Conservation (phyloP, 1,140 invertebrate species). For the Orchesella cincta region DNA sequence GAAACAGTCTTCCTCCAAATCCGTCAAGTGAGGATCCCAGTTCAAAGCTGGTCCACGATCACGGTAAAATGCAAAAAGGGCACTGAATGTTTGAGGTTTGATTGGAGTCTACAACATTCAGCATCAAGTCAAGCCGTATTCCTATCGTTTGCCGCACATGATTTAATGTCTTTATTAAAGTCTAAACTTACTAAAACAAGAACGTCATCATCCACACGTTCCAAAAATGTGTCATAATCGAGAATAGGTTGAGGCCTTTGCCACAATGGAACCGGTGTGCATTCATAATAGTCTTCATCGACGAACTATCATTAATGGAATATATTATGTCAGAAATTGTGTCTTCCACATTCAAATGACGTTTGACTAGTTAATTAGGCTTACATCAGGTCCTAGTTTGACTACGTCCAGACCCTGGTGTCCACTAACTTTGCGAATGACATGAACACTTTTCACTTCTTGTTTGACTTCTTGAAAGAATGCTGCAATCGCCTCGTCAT, state of each 20-base stretch:
- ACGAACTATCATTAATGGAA: constrained; percentile 32
- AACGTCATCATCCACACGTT: constrained; percentile 27
- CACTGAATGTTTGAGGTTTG: constrained; percentile 36
- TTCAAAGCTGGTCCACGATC: constrained; percentile 24
- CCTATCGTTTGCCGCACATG: no score
- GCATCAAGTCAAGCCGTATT: no score
- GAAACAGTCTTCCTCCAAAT: constrained; percentile 37
- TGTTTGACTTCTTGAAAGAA: constrained; percentile 26
- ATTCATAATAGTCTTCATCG: constrained; percentile 38
- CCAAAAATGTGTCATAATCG: constrained; percentile 25
- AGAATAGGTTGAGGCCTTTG: constrained; percentile 6
- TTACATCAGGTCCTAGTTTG: constrained; percentile 34
- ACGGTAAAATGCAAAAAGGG: constrained; percentile 31
- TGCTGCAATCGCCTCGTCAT: constrained; percentile 28
- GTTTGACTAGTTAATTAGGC: background rate
- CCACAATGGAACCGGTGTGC: constrained; percentile 35
- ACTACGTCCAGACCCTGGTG: constrained; percentile 6
- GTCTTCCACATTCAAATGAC: background rate
- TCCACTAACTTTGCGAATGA: constrained; percentile 25
- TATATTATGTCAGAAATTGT: background rate
- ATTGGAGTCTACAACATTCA: constrained; percentile 34
- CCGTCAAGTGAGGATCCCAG: constrained; percentile 30
- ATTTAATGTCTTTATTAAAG: no score
- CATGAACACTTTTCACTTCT: constrained; percentile 1
- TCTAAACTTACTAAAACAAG: constrained; percentile 18